A percentile compares a stretch with the other conserved stretches of the same genome.
phyloP scores from a whole-genome alignment of 2,888 invertebrate species.

The Euphydryas editha region DNA sequence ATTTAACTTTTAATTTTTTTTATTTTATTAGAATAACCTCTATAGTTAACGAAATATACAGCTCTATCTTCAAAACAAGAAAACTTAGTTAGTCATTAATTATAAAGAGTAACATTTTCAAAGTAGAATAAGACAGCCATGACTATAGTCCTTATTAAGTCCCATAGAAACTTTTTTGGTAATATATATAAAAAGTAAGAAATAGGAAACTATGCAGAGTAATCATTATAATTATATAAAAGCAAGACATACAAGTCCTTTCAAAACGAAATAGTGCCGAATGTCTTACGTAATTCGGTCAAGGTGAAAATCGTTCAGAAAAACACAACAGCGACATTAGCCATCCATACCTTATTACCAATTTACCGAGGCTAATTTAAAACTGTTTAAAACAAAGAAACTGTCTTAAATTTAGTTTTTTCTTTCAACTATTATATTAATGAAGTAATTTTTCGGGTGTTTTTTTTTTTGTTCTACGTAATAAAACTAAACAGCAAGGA shows the following conservation, averaged over 20 bases:
- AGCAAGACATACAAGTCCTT: neutral
- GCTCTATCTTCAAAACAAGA: no score
- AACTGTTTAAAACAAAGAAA: conserved; percentile 20
- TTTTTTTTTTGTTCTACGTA: no score
- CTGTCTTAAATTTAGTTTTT: neutral
- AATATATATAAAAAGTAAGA: neutral
- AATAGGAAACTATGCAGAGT: conserved; percentile 14
- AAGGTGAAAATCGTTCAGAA: conserved; percentile 28
- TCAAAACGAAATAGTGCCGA: conserved; percentile 20
- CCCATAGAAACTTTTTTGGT: no score
- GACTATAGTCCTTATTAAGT: no score
- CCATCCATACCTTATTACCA: conserved; percentile 17
- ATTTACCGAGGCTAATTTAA: conserved; percentile 15
- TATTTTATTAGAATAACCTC: no score
- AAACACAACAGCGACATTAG: conserved; percentile 26
- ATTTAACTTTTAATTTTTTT: no score
- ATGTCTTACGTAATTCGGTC: conserved; percentile 26
- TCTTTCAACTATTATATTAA: neutral
- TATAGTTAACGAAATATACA: no score
- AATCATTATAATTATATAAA: neutral
- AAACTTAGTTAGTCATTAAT: no score
- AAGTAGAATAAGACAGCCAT: no score
- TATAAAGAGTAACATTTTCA: no score
- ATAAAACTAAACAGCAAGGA: no score
- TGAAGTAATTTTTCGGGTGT: neutral